These are phyloP conservation scores for Spilogale gracilis DNA, from an alignment of 2,113 vertebrate species.

Conservation along the genomic window DNA sequence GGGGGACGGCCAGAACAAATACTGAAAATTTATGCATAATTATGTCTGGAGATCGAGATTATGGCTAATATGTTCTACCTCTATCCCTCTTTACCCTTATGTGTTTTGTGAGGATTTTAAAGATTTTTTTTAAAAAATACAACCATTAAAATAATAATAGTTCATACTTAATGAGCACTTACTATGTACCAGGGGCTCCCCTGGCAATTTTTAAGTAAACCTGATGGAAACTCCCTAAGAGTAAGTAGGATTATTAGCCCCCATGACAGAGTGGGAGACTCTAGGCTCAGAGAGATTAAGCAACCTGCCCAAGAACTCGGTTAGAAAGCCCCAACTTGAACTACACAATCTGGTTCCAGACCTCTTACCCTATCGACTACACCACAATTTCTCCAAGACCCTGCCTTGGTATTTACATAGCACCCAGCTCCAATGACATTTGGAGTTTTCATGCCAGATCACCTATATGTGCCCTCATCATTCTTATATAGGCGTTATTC, in stretches of 20 bases:
- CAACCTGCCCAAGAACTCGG: not conserved
- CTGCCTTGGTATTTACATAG: not conserved
- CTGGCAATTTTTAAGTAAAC: not conserved
- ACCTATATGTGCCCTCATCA: too few species aligned
- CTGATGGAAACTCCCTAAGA: not conserved
- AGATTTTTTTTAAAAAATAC: not conserved
- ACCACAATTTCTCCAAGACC: not conserved
- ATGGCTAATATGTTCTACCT: not conserved
- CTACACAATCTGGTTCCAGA: not conserved
- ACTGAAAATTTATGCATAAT: not conserved
- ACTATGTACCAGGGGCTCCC: not conserved
- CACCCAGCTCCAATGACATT: not conserved
- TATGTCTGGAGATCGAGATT: not conserved
- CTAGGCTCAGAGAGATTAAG: conserved; percentile 8
- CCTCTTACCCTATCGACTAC: not conserved
- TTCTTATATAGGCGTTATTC: not conserved
- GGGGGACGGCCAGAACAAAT: not conserved
- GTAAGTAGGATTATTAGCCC: not conserved
- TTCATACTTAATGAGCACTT: not conserved
- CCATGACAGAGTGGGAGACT: not conserved
- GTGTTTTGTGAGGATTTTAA: not conserved
- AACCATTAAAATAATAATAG: not conserved
- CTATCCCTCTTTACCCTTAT: not conserved
- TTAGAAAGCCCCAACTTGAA: not conserved
- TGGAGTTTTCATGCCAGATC: too few species aligned